phyloP scores from a whole-genome alignment of 2,113 vertebrate genomes.

The Cynoglossus semilaevis region DNA sequence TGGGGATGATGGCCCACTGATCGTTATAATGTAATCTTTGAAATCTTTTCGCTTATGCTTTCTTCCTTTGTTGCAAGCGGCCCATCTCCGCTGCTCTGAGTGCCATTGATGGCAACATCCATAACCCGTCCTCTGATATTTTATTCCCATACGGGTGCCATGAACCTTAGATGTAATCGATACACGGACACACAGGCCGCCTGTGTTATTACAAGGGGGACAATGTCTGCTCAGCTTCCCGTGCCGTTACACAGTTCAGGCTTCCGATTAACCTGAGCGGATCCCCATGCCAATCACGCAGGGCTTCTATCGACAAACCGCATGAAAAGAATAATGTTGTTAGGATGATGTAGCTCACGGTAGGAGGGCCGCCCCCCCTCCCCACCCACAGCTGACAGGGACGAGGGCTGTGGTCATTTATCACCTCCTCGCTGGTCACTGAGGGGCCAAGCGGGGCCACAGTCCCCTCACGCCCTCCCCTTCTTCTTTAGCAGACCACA shows the following conservation, averaged over 20 bases:
- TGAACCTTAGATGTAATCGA: conserved; percentile 77
- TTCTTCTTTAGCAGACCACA: conserved; percentile 21
- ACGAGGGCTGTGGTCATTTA: conserved; percentile 79
- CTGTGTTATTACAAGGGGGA: conserved; percentile 78
- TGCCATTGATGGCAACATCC: conserved; percentile 71
- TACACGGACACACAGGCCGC: conserved; percentile 77
- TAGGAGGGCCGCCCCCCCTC: conserved; percentile 61
- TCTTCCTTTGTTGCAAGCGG: conserved; percentile 40
- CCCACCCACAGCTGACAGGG: conserved; percentile 68
- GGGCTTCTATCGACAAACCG: conserved; percentile 78
- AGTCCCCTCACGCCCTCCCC: conserved; percentile 38
- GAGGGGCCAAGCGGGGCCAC: conserved; percentile 63
- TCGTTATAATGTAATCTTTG: conserved; percentile 23
- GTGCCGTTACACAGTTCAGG: conserved; percentile 82
- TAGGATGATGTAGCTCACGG: conserved; percentile 79
- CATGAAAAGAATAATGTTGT: conserved; percentile 82
- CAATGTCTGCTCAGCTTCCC: conserved; percentile 78
- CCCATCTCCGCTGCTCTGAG: conserved; percentile 60
- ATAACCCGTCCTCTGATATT: conserved; percentile 79
- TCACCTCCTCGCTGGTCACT: conserved; percentile 80
- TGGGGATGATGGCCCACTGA: conserved; percentile 18
- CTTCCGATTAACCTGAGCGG: conserved; percentile 83
- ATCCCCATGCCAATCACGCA: conserved; percentile 77
- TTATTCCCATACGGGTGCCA: conserved; percentile 70
- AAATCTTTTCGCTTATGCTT: conserved; percentile 9